Base-by-base conservation (phyloP, 2,797 vertebrate species). In the Rhodeus uyekii region DNA sequence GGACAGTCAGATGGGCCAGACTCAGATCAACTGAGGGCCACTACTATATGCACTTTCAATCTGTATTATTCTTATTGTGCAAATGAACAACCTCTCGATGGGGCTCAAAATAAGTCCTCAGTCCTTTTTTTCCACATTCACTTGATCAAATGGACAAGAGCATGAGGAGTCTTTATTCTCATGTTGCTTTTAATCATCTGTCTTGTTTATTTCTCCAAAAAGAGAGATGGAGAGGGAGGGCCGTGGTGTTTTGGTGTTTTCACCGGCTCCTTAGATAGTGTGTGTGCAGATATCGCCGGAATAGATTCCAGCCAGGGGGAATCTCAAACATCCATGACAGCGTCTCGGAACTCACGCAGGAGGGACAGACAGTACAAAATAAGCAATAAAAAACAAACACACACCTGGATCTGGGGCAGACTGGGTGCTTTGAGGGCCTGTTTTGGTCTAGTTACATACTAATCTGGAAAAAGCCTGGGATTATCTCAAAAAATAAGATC, bases 11-110 rank as follows among this genome's bases (percentile, higher is more conserved):
- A 64, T 27, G 16, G 69, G 36, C 44, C 38, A 34, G 50, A 44
- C 81, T 67, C 50, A 78, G 78, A 74, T 81, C 67, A 84, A 77
- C 67, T n/a, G 67, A 78, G 34, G 29, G 22, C 27, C 32, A n/a
- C 10, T 24, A n/a, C n/a, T n/a, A 38, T 53, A 38, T 67, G 7
- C 53, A 55, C 24, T 53, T 39, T 44, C n/a, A n/a, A n/a, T n/a
- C 55, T 58, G 38, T 73, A 18, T 64, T 76, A 48, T 71, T 76
- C 46, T 44, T 55, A 55, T 78, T 85, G 83, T 85, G 79, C 83
- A 81, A 81, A 84, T 32, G 39, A 74, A 84, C 71, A 71, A 48
- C 32, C 50, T 61, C 65, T 50, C 36, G 2, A 55, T 50, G 50
- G 61, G 60, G 24, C 53, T 79, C 50, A 38, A 64, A 81, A 64